Conservation (phyloP, 2,797 vertebrate species). For the Babyrousa celebensis region DNA sequence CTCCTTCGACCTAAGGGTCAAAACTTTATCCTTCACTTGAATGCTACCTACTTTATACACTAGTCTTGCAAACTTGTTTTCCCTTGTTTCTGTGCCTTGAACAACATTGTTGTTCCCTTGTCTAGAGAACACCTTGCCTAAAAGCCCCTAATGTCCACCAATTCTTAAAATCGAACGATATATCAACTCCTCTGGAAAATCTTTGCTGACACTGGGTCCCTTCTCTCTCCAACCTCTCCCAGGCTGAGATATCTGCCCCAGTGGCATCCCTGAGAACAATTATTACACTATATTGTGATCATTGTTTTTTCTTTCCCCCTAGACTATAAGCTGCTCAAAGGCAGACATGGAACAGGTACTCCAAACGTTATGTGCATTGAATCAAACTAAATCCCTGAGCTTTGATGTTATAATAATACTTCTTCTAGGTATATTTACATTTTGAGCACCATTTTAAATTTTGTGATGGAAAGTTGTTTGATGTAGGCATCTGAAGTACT, state of each 20-base stretch:
- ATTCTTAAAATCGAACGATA: neutral
- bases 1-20: neutral
- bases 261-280: neutral
- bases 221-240: neutral
- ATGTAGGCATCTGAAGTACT: neutral
- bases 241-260: neutral
- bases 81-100: neutral
- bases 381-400: neutral
- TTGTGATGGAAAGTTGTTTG: slow-evolving; percentile 37
- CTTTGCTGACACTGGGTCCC: neutral
- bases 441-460: slow-evolving; percentile 19
- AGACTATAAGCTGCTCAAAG: slow-evolving; percentile 56
- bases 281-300: neutral
- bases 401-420: slow-evolving; percentile 35
- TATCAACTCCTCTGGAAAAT: neutral
- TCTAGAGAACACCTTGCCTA: neutral
- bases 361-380: neutral
- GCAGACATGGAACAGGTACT: neutral
- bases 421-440: neutral
- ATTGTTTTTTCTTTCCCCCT: neutral
- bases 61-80: slow-evolving; percentile 33
- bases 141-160: neutral
- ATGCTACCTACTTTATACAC: neutral
- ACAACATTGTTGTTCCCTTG: neutral
- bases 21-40: slow-evolving; percentile 36